Evolutionary conservation across 2,888 invertebrate genomes (phyloP).

Genomic region (Sesamia inferens): DNA sequence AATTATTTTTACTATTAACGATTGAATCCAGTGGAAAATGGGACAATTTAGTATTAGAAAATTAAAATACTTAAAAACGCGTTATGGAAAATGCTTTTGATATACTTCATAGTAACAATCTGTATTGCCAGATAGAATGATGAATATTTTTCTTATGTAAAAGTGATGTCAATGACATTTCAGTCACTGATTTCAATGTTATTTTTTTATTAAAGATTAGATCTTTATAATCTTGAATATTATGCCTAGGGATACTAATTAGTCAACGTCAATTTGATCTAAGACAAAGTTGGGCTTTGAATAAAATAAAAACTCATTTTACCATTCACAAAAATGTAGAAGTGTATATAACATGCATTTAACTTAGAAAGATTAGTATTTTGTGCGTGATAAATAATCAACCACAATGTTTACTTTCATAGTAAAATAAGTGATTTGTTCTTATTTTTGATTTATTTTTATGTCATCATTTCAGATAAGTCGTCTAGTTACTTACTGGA

Average conservation of each 20-base stretch:
- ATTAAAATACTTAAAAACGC: constrained; percentile 77
- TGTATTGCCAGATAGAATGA: constrained; percentile 90
- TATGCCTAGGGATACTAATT: constrained; percentile 83
- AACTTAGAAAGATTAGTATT: constrained; percentile 84
- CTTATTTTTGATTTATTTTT: constrained; percentile 84
- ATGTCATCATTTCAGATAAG: constrained; percentile 83
- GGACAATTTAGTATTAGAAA: constrained; percentile 88
- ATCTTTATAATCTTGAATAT: constrained; percentile 85
- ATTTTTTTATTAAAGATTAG: constrained; percentile 88
- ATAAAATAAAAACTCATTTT: constrained; percentile 75
- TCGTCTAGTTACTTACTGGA: constrained; percentile 83
- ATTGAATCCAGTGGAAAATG: constrained; percentile 86
- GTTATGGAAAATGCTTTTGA: constrained; percentile 83
- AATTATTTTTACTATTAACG: constrained; percentile 86
- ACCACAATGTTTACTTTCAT: constrained; percentile 84
- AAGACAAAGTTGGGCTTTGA: constrained; percentile 77
- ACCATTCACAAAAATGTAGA: constrained; percentile 80
- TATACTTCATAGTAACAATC: constrained; percentile 86
- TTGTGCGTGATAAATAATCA: constrained; percentile 82
- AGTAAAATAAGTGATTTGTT: constrained; percentile 85
- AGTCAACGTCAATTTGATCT: constrained; percentile 81
- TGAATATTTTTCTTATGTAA: constrained; percentile 89
- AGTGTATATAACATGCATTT: constrained; percentile 88
- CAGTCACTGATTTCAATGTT: constrained; percentile 87
- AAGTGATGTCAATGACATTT: constrained; percentile 88